A percentile compares a stretch with the other conserved stretches of the same genome.
phyloP scores from a whole-genome alignment of 2,797 vertebrate genomes.

The Florisuga fusca region DNA sequence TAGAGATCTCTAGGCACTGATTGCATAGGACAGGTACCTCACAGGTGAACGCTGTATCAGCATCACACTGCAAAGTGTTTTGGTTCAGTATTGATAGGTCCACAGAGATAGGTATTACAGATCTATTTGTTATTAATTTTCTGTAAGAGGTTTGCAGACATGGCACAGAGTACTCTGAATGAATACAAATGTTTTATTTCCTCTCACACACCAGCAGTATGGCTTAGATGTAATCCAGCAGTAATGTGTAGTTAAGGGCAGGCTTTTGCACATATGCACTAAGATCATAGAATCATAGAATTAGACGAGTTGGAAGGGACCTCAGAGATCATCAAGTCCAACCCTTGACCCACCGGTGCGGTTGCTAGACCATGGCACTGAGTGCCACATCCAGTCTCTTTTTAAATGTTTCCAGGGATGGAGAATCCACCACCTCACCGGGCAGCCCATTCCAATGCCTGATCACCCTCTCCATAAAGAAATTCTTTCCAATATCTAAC shows the following conservation, averaged over 20 bases:
- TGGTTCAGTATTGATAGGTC: not conserved
- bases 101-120: not conserved
- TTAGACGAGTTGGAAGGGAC: too few relatives aligned
- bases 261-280: not conserved
- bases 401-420: too few relatives aligned
- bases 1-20: not conserved
- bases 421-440: too few relatives aligned
- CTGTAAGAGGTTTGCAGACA: not conserved
- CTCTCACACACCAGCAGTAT: not conserved
- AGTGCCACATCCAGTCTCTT: too few relatives aligned
- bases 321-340: too few relatives aligned
- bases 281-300: too few relatives aligned
- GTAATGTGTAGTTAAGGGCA: not conserved
- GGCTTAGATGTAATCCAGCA: not conserved
- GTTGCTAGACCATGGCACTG: too few relatives aligned
- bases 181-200: not conserved
- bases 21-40: not conserved
- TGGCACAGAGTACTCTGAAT: not conserved
- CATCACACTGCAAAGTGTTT: not conserved
- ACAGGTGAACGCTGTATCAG: not conserved
- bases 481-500: too few relatives aligned
- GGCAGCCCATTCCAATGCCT: too few relatives aligned
- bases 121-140: not conserved
- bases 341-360: too few relatives aligned
- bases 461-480: too few relatives aligned